Evolutionary conservation across 2,113 vertebrate species (phyloP).

Genomic region (Rutilus rutilus): DNA sequence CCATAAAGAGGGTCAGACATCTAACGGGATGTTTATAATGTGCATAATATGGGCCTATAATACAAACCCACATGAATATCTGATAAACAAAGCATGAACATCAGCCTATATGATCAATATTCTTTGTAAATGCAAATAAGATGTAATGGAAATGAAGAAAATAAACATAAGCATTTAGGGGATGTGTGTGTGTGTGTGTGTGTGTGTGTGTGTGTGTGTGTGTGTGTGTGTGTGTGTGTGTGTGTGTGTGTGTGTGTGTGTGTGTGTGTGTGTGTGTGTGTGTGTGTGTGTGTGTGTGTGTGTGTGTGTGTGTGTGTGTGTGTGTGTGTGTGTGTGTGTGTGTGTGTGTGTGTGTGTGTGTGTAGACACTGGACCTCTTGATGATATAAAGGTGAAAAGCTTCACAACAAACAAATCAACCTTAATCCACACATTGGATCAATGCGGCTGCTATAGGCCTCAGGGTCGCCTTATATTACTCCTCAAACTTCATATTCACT

Average conservation of each 20-base stretch:
- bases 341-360: neutral
- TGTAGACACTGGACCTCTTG: neutral
- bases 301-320: neutral
- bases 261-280: neutral
- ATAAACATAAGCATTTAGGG: conserved; percentile 14
- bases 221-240: neutral
- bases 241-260: neutral
- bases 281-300: neutral
- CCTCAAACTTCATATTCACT: conserved; percentile 96
- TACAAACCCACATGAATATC: neutral
- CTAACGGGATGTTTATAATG: neutral
- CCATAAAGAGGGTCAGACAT: neutral
- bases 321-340: neutral
- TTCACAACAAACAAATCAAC: conserved; percentile 75
- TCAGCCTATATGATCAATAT: conserved; percentile 2
- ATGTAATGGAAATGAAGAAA: neutral
- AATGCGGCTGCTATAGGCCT: conserved; percentile 80
- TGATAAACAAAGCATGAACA: neutral
- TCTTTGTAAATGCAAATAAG: conserved; percentile 25
- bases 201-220: neutral
- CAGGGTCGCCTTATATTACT: conserved; percentile 88
- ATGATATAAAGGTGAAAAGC: conserved; percentile 63
- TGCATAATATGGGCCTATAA: neutral
- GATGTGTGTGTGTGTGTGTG: neutral
- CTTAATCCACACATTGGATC: conserved; percentile 73